Base-by-base conservation (phyloP, 1,140 invertebrate genomes). In the Trichonephila clavata region DNA sequence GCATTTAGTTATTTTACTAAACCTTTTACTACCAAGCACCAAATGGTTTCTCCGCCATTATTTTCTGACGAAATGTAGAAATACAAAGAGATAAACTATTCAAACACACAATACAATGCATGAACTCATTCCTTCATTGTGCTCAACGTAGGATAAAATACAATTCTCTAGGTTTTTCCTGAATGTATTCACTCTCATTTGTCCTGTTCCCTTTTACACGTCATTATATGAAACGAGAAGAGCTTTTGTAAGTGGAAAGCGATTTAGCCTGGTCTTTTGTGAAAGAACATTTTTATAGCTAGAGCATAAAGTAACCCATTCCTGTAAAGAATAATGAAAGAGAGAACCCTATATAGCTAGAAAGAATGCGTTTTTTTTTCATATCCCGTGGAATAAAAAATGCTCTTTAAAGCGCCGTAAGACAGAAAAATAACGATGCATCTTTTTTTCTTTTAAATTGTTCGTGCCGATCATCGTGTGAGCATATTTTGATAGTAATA, bases 181-280 rank as follows among this genome's bases (percentile, higher is more conserved):
- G 27, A 32, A 39, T 32, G 18, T 20, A 77, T 77, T 27, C 71
- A 27, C 16, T 2, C 3, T 39, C 71, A 77, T 77, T 77, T 39
- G 32, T 77, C 32, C 24, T 18, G 10, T 16, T 32, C 27, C 32
- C 18, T 27, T 77, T 77, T 77, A 39, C 71, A 77, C 71, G 71
- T 77, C 71, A 77, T 77, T 77, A 77, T 77, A 77, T 77, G 71
- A 77, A 77, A 77, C 71, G 71, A 20, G 71, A 77, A 27, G 18
- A 77, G 65, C 65, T 13, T 68, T 68, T 68, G 65, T 68, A 68
- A 68, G 14, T 77, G 27, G 18, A 77, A 77, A 77, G 71, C 65
- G 65, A 68, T 68, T 68, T 68, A 8, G 21, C 14, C 18, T 3
- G 32, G 3, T 16, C 71, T 6, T 77, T 77, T 77, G 32, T 18